phyloP scores from a whole-genome alignment of 2,888 invertebrate species.

The Leptarthrus brevirostris region DNA sequence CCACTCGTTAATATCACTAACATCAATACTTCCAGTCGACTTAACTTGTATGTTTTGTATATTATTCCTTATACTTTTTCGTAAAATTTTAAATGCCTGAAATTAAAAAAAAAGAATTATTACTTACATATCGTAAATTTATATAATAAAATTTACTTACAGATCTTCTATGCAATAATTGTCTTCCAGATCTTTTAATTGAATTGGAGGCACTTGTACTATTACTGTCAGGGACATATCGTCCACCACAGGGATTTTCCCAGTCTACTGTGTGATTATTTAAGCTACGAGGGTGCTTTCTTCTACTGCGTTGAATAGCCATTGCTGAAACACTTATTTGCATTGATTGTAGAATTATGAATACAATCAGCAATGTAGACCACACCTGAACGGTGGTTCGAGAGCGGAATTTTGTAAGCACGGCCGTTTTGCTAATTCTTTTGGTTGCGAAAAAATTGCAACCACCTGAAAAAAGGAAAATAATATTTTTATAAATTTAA shows the following conservation, averaged over 20 bases:
- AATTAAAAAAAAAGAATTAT: conserved; percentile 11
- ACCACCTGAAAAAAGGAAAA: conserved; percentile 59
- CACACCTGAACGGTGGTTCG: conserved; percentile 53
- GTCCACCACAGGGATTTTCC: conserved; percentile 63
- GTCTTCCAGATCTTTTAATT: not conserved
- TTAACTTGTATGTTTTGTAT: conserved; percentile 11
- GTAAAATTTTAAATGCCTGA: conserved; percentile 44
- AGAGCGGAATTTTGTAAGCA: conserved; percentile 46
- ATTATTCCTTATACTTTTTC: conserved; percentile 23
- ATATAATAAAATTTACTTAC: conserved; percentile 17
- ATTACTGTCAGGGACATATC: conserved; percentile 42
- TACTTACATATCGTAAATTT: not conserved
- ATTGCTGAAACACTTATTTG: conserved; percentile 32
- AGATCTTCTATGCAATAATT: conserved; percentile 6
- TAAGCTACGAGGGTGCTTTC: conserved; percentile 29
- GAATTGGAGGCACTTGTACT: not conserved
- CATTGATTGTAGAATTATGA: conserved; percentile 51
- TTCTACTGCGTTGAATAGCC: not conserved
- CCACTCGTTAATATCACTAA: conserved; percentile 58
- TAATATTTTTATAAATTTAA: conserved; percentile 16
- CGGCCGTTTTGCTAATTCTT: conserved; percentile 61
- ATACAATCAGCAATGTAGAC: conserved; percentile 50
- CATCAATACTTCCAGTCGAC: conserved; percentile 54
- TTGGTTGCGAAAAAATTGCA: conserved; percentile 59
- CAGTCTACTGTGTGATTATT: conserved; percentile 57